A percentile compares a stretch with the other conserved stretches of the same genome.
Conservation (phyloP, 2,113 vertebrate genomes). For the Marmota monax region DNA sequence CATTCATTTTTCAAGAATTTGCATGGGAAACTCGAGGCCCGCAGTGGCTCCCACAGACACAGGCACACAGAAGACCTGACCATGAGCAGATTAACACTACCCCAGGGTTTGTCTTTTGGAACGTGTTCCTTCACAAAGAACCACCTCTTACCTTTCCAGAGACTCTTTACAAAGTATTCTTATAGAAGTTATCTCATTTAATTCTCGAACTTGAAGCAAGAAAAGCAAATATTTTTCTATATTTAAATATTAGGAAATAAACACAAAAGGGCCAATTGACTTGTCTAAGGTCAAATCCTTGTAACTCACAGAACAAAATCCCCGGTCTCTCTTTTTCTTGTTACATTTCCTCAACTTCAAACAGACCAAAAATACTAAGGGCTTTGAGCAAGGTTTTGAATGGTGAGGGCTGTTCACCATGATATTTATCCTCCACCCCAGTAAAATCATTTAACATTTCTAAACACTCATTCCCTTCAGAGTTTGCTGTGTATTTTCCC, state of each 20-base stretch:
- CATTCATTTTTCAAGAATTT: background rate
- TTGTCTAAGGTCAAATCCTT: background rate
- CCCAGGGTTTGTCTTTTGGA: accelerated
- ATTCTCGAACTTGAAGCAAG: background rate
- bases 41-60: accelerated
- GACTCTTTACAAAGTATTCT: background rate
- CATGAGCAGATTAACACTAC: accelerated
- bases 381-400: background rate
- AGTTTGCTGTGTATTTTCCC: background rate
- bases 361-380: background rate
- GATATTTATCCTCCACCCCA: background rate
- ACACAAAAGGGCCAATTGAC: background rate
- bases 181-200: background rate
- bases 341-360: background rate
- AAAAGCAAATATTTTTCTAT: background rate
- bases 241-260: background rate
- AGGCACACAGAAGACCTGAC: accelerated
- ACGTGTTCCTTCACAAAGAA: background rate
- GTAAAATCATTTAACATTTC: constrained; percentile 37
- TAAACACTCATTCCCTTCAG: background rate
- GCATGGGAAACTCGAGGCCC: accelerated
- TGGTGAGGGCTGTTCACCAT: background rate
- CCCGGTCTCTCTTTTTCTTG: background rate
- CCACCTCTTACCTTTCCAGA: background rate
- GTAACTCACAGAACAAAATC: background rate